Percentiles rank a stretch among this genome's conserved stretches.
These are phyloP conservation scores for Daktulosphaira vitifoliae DNA, from an alignment of 1,140 invertebrate species.

Conservation along the genomic window DNA sequence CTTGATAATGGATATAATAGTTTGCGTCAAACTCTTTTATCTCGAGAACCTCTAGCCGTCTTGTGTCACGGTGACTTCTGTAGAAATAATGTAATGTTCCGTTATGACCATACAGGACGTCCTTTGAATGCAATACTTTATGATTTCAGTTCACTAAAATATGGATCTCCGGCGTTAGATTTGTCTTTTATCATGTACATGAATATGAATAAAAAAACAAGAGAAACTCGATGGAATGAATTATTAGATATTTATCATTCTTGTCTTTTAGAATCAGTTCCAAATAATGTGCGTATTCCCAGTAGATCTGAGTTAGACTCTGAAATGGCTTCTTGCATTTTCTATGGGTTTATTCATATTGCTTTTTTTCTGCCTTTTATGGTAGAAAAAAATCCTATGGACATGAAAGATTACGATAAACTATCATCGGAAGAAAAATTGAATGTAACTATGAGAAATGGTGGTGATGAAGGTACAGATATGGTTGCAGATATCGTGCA, in stretches of 20 bases:
- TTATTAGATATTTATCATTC: constrained; percentile 42
- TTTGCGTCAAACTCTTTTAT: not conserved
- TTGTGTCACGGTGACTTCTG: constrained; percentile 50
- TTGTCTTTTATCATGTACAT: constrained; percentile 44
- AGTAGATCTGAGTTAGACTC: constrained; percentile 40
- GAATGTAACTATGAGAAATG: not conserved
- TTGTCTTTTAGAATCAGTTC: not conserved
- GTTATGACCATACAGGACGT: constrained; percentile 38
- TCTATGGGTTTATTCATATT: not conserved
- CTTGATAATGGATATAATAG: not conserved
- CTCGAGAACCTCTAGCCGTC: constrained; percentile 43
- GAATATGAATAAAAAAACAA: constrained; percentile 38
- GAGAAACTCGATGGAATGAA: constrained; percentile 37
- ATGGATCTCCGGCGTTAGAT: constrained; percentile 43
- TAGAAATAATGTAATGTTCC: constrained; percentile 50
- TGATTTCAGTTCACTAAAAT: constrained; percentile 43
- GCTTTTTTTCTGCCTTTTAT: not conserved
- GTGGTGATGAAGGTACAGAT: not conserved
- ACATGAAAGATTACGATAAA: too few relatives aligned
- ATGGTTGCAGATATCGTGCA: not conserved
- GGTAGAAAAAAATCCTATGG: not conserved
- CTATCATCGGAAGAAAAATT: not conserved
- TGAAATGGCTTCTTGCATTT: constrained; percentile 23
- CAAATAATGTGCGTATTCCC: constrained; percentile 7
- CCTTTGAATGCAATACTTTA: constrained; percentile 41